Conservation (phyloP, 2,888 invertebrate species). For the Chalcosyrphus nemorum region DNA sequence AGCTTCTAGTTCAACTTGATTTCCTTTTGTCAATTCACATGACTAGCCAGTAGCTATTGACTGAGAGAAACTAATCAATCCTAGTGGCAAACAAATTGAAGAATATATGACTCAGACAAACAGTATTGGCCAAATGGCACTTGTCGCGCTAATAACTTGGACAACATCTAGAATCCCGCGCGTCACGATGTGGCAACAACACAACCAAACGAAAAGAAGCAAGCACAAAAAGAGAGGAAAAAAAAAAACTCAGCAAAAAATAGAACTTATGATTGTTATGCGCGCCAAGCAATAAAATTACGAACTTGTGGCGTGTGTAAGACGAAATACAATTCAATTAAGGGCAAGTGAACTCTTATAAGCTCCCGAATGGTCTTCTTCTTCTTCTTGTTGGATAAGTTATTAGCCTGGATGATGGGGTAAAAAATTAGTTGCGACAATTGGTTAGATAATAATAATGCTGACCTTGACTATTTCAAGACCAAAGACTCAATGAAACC, state of each 20-base stretch:
- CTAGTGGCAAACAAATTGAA: not conserved
- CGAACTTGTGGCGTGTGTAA: not conserved
- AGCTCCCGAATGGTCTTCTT: slow-evolving; percentile 6
- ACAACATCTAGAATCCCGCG: slow-evolving; percentile 13
- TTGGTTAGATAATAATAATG: slow-evolving; percentile 54
- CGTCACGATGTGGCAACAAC: not conserved
- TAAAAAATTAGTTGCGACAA: slow-evolving; percentile 1
- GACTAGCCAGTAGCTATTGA: not conserved
- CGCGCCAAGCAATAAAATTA: slow-evolving; percentile 36
- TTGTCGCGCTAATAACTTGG: slow-evolving; percentile 16
- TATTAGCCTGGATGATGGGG: slow-evolving; percentile 1
- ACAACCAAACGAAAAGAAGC: not conserved
- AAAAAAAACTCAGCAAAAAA: slow-evolving; percentile 35
- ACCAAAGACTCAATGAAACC: slow-evolving; percentile 40
- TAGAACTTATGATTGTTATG: slow-evolving; percentile 45
- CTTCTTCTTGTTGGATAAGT: slow-evolving; percentile 15
- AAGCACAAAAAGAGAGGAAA: not conserved
- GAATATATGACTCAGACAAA: not conserved
- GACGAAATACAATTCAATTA: slow-evolving; percentile 25
- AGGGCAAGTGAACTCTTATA: slow-evolving; percentile 45
- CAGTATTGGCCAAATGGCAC: not conserved
- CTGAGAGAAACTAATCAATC: not conserved
- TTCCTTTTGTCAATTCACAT: not conserved
- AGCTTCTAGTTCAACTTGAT: not conserved
- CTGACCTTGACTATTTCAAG: slow-evolving; percentile 59